Conservation (phyloP, 1,140 invertebrate genomes). For the Euura saliciscinereae region DNA sequence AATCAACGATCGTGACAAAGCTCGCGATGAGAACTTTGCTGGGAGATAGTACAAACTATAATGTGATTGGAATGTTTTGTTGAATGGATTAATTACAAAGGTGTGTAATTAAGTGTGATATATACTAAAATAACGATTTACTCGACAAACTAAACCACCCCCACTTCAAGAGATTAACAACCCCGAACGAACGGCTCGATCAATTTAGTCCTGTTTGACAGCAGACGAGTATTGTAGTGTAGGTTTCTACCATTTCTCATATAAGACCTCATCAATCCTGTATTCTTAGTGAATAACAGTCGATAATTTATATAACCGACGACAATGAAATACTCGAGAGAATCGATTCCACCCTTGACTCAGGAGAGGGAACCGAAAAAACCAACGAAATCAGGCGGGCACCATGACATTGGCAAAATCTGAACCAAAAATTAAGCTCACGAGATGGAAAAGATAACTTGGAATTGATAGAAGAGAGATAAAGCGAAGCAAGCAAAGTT, state of each 20-base stretch:
- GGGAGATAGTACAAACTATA: no score
- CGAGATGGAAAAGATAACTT: neutral
- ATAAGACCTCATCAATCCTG: no score
- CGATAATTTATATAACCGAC: no score
- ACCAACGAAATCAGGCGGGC: no score
- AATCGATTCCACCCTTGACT: no score
- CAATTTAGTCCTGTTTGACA: constrained; percentile 2
- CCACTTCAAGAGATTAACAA: neutral
- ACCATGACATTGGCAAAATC: no score
- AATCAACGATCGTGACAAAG: no score
- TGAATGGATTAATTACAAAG: neutral
- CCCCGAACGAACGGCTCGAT: neutral
- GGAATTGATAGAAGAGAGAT: neutral
- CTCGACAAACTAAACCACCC: neutral
- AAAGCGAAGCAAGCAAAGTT: neutral
- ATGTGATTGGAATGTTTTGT: constrained; percentile 3
- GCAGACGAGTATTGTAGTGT: neutral
- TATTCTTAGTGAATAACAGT: no score
- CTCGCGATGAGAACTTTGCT: no score
- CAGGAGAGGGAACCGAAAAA: no score
- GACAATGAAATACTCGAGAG: no score
- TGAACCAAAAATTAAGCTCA: no score
- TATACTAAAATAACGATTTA: neutral
- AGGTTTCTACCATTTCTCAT: neutral
- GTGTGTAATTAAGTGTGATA: neutral